Percentiles rank a stretch among this genome's conserved stretches.
Conservation (phyloP, 64 coral and sea anemone genomes). For the Montipora capricornis region DNA sequence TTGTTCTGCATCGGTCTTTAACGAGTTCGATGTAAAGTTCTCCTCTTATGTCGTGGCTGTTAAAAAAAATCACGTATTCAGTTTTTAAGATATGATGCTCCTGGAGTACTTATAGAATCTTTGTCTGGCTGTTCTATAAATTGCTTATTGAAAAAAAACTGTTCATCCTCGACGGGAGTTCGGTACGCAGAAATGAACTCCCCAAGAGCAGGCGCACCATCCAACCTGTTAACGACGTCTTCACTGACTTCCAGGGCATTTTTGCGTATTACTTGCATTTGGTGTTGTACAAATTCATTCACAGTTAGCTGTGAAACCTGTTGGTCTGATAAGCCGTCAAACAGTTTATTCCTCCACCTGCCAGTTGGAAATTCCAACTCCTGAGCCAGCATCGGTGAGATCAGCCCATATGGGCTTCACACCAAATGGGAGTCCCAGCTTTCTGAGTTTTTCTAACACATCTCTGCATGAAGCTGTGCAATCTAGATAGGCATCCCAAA, state of each 20-base stretch:
- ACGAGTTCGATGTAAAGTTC: too few relatives aligned
- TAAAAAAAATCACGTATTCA: too few relatives aligned
- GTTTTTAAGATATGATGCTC: too few relatives aligned
- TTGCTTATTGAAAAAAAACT: too few relatives aligned
- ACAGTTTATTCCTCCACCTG: neutral
- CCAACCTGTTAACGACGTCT: slow-evolving; percentile 42
- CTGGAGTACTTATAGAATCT: neutral
- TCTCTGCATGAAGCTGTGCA: slow-evolving; percentile 31
- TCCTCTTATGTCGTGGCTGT: too few relatives aligned
- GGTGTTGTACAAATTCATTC: slow-evolving; percentile 59
- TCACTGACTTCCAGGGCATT: slow-evolving; percentile 56
- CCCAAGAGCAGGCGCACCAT: slow-evolving; percentile 42
- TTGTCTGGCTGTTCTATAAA: neutral
- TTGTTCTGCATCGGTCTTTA: too few relatives aligned
- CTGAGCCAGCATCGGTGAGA: slow-evolving; percentile 45
- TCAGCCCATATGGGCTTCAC: slow-evolving; percentile 66
- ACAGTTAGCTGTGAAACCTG: neutral
- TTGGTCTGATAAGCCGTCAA: slow-evolving; percentile 17
- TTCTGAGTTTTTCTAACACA: slow-evolving; percentile 17
- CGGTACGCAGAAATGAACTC: slow-evolving; percentile 31
- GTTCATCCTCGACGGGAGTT: too few relatives aligned
- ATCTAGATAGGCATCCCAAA: slow-evolving; percentile 45
- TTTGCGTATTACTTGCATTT: slow-evolving; percentile 36
- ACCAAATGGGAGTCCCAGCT: slow-evolving; percentile 54
- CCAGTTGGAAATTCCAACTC: slow-evolving; percentile 19